Base-by-base conservation (phyloP, 2,888 invertebrate genomes). In the Physocephala rufipes region DNA sequence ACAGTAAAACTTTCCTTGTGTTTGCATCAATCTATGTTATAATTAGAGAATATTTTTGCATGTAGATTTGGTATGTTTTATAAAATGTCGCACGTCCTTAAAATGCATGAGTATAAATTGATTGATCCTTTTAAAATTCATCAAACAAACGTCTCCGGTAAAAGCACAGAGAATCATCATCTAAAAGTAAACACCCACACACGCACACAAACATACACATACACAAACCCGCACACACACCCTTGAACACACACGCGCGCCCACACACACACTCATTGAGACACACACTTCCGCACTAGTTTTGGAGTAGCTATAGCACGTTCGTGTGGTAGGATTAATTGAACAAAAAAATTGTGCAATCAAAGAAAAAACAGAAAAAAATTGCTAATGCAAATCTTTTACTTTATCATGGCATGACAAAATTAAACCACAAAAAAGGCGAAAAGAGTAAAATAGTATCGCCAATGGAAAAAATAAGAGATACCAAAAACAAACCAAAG, bases 291-390 rank as follows among this genome's bases (percentile, higher is more conserved):
- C 36, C 36, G 9, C 36, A 36, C 36, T n/a, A 3, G 21, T 21
- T 53, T 21, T n/a, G 12, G 19, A 21, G 19, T 53, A 53, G 53
- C 53, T 21, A 9, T 24, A 53, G 36, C 19, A 21, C 21, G n/a
- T 28, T 26, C 59, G 59, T 59, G 59, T 5, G 58, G 24, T 58
- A 58, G 58, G 21, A 21, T 59, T 59, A 28, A 59, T 28, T 26
- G 59, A 28, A 9, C 61, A 9, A 16, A 51, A 4, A 7, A 53
- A 53, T 53, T 3, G 19, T 3, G 24, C 21, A 53, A 2, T 12
- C 21, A 36, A 36, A 7, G 5, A 36, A 53, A 53, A 53, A 19
- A 19, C 53, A 21, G n/a, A 12, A 53, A 21, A 19, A 51, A 24
- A 53, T 19, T n/a, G 19, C 2, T 9, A 53, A 5, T 12, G 53